phyloP scores from a whole-genome alignment of 2,113 vertebrate genomes.

The Heterocephalus glaber region DNA sequence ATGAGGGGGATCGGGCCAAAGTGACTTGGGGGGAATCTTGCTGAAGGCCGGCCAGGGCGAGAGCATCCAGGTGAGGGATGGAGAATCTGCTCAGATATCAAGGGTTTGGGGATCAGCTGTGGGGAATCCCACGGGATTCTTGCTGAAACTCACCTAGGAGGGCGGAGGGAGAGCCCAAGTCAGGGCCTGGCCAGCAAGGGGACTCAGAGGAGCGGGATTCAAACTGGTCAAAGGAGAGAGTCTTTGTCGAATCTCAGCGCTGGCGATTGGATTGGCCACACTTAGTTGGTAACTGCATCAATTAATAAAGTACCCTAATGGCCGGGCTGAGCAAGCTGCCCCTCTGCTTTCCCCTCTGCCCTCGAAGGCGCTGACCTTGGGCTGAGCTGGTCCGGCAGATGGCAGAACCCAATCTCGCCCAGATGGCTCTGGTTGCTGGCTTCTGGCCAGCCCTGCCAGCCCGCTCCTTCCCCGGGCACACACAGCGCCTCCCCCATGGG shows the following conservation, averaged over 20 bases:
- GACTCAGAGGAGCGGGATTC: neutral
- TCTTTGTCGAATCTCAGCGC: neutral
- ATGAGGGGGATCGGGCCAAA: neutral
- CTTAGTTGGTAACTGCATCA: neutral
- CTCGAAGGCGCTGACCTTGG: neutral
- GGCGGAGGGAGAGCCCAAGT: neutral
- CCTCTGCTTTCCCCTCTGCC: constrained; percentile 10
- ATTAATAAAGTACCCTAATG: neutral
- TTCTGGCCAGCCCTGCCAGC: neutral
- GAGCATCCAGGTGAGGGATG: neutral
- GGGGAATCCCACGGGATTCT: neutral
- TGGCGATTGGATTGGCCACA: neutral
- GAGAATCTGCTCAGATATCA: neutral
- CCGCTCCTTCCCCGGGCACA: neutral
- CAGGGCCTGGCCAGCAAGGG: too few relatives aligned
- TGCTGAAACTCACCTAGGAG: neutral
- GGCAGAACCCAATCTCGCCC: neutral
- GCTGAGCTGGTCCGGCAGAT: neutral
- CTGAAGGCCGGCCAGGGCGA: neutral
- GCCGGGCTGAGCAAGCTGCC: neutral
- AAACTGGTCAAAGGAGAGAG: neutral
- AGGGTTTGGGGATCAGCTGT: neutral
- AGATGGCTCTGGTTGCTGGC: fast-evolving
- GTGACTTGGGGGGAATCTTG: neutral
- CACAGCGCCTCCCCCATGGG: neutral